phyloP scores from a whole-genome alignment of 2,797 vertebrate species.

The Eurystomus glaucurus region DNA sequence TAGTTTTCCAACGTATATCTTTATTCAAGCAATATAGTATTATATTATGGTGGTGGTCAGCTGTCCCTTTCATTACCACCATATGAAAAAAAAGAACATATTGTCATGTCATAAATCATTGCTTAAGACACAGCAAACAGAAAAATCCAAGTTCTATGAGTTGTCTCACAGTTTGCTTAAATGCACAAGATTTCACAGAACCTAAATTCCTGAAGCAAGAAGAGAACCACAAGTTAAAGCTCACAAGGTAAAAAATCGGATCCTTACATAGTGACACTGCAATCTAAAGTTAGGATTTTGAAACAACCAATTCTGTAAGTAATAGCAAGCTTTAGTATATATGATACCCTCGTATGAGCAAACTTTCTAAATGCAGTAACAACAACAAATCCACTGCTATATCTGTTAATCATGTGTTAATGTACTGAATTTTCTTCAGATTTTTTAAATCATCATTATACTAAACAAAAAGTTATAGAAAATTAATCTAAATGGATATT shows the following conservation, averaged over 20 bases:
- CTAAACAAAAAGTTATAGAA: conserved; percentile 63
- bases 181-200: background rate
- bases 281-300: background rate
- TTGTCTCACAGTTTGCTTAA: background rate
- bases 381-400: background rate
- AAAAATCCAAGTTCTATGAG: background rate
- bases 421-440: conserved; percentile 38
- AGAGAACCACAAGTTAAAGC: background rate
- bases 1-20: background rate
- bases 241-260: background rate
- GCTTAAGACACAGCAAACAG: background rate
- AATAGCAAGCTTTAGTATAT: background rate
- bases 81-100: background rate
- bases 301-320: background rate
- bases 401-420: conserved; percentile 44
- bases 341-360: background rate
- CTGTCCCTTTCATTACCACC: background rate
- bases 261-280: background rate
- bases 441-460: conserved; percentile 36
- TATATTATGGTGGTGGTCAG: accelerated
- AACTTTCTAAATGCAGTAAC: background rate
- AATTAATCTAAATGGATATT: conserved; percentile 74
- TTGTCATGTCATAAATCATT: background rate
- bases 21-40: background rate
- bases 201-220: background rate